A percentile compares a stretch with the other conserved stretches of the same genome.
Conservation (phyloP, 2,888 invertebrate genomes). For the Caenorhabditis wallacei region DNA sequence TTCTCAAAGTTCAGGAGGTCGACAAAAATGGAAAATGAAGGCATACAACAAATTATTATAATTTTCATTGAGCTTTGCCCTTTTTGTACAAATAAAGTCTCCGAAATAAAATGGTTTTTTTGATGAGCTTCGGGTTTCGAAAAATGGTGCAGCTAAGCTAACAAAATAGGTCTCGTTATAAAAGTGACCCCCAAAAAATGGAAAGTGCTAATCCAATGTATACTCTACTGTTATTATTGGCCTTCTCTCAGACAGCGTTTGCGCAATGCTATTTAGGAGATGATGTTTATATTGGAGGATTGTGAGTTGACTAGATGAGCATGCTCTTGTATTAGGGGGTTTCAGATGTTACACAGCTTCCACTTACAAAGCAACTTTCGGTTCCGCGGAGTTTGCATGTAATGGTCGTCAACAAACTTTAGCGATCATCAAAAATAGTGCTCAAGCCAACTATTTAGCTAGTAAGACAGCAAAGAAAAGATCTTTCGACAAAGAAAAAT, state of each 20-base stretch:
- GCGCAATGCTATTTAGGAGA: neutral
- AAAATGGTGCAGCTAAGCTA: neutral
- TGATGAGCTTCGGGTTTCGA: neutral
- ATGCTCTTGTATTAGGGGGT: no score
- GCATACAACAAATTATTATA: neutral
- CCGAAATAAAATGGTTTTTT: neutral
- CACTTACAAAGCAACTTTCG: neutral
- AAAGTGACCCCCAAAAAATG: neutral
- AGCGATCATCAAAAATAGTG: neutral
- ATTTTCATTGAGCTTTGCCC: neutral
- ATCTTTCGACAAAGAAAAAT: neutral
- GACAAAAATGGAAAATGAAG: no score
- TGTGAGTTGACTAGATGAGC: neutral
- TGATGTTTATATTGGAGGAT: neutral
- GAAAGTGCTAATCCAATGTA: neutral
- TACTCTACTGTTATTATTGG: neutral
- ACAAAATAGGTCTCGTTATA: constrained; percentile 1
- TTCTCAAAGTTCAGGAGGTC: no score
- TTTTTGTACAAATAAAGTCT: neutral
- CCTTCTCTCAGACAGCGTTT: neutral
- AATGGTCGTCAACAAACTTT: neutral
- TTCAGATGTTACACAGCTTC: constrained; percentile 1
- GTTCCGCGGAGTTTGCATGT: neutral
- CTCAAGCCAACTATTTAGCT: neutral
- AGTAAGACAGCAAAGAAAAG: no score